Evolutionary conservation across 2,797 vertebrate species (phyloP).

Genomic region (Otolemur crassicaudatus): DNA sequence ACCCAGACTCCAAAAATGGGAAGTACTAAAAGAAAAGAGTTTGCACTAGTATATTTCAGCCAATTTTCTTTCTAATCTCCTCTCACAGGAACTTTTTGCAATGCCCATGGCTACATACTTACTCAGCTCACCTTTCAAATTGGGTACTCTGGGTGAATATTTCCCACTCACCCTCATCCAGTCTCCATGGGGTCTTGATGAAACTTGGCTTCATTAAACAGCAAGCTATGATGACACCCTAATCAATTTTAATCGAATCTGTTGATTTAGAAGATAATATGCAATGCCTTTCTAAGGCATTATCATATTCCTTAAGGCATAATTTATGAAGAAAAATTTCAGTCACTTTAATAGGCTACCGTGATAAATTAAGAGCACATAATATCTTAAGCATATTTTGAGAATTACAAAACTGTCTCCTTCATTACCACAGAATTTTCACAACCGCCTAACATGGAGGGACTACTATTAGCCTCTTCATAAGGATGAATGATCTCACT

Average conservation of each 20-base stretch:
- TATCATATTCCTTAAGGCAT: not conserved
- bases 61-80: not conserved
- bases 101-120: not conserved
- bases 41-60: not conserved
- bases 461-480: not conserved
- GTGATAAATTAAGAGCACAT: conserved; percentile 4
- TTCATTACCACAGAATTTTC: not conserved
- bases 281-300: not conserved
- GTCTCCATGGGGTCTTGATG: not conserved
- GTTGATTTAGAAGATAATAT: not conserved
- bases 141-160: not conserved
- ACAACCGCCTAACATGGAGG: not conserved
- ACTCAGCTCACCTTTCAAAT: not conserved
- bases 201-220: not conserved
- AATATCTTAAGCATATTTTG: not conserved
- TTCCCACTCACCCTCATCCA: not conserved
- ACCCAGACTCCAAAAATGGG: not conserved
- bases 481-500: not conserved
- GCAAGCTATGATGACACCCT: not conserved
- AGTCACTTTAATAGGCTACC: not conserved
- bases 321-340: not conserved
- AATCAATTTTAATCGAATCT: not conserved
- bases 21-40: not conserved
- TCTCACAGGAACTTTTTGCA: not conserved
- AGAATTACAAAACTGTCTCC: not conserved